Base-by-base conservation (phyloP, 2,888 invertebrate species). In the Pristionchus maxplancki region DNA sequence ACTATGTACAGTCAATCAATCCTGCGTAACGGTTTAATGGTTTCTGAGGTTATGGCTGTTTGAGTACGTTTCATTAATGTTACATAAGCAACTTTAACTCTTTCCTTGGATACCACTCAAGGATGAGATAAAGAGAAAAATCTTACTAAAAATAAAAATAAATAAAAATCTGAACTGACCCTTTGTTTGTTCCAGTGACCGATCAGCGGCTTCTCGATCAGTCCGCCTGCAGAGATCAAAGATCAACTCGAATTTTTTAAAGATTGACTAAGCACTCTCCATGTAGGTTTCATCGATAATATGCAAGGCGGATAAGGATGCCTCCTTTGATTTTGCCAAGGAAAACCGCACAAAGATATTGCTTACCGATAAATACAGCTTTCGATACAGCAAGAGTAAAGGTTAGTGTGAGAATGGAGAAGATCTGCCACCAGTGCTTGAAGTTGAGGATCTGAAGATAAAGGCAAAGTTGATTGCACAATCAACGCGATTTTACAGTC, bases 391-490 rank as follows among this genome's bases (percentile, higher is more conserved):
- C 44, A 0, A 78, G 40, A 8, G 78, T 78, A 28, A 44, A 78
- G 9, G 34, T 34, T 8, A 78, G 78, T 44, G 78, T 78, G 78
- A 78, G 8, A 15, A 78, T n/a, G 24, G 78, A 40, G 78, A 78
- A 78, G 78, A 78, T 48, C n/a, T 78, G 40, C 78, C 78, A 78
- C 78, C 78, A 78, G 28, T 78, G 78, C n/a, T 48, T n/a, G 78
- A 78, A 44, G 44, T 78, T 34, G 44, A 78, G 44, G 8, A 78
- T 78, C 78, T 78, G 78, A 74, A 74, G 4, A 58, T 17, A 17
- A 58, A 58, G 13, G 17, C 5, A 37, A 71, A n/a, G n/a, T n/a
- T 71, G 6, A 20, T 28, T 64, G 64, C 5, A 64, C 6, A 28
- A n/a, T n/a, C n/a, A n/a, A n/a, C n/a, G n/a, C n/a, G n/a, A n/a